Conservation (phyloP, 2,113 vertebrate genomes). For the Bothrops jararaca region DNA sequence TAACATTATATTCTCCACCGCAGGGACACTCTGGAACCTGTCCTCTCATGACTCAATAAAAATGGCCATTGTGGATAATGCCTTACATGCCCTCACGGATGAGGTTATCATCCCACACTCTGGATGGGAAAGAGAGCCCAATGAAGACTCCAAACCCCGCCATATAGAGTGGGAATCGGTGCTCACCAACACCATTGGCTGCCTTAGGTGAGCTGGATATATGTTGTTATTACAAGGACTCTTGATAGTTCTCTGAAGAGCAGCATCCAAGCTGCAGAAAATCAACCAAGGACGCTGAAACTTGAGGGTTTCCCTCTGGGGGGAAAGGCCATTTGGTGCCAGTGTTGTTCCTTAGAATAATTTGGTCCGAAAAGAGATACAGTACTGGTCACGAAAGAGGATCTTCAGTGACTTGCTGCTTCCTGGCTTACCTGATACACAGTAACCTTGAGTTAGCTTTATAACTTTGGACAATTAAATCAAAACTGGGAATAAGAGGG, state of each 20-base stretch:
- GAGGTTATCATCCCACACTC: conserved; percentile 92
- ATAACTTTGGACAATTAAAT: not conserved
- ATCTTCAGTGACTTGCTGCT: not conserved
- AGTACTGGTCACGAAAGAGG: not conserved
- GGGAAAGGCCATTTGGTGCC: not conserved
- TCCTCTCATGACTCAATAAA: conserved; percentile 95
- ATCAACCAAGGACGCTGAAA: not conserved
- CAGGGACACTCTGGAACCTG: conserved; percentile 95
- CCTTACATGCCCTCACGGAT: conserved; percentile 85
- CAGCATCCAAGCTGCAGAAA: not conserved
- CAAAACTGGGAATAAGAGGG: not conserved
- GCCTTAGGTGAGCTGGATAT: conserved; percentile 80
- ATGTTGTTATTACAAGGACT: not conserved
- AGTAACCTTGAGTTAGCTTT: not conserved
- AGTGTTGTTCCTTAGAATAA: not conserved
- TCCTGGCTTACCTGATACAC: not conserved
- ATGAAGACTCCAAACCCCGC: conserved; percentile 87
- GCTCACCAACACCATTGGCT: conserved; percentile 94
- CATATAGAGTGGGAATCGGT: conserved; percentile 92
- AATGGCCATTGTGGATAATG: conserved; percentile 96
- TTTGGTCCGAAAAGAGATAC: not conserved
- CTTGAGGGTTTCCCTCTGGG: not conserved
- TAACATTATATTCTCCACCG: accelerated
- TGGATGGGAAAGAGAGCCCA: conserved; percentile 86
- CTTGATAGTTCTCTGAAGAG: not conserved